Conservation (phyloP, 1,140 invertebrate genomes). For the Saccostrea cuccullata region DNA sequence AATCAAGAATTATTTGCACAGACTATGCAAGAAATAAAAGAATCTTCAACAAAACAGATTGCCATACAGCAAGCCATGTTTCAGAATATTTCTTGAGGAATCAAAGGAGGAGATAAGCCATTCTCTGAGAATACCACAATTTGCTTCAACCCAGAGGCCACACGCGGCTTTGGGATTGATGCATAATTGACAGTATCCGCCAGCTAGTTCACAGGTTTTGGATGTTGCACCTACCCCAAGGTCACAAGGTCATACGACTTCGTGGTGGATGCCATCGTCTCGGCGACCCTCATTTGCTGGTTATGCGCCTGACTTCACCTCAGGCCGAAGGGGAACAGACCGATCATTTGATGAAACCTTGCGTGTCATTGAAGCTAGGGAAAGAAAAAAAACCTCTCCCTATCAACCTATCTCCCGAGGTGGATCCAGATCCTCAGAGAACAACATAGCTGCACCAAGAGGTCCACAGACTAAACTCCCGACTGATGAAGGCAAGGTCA, state of each 20-base stretch:
- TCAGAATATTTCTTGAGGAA: not conserved
- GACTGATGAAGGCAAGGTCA: not conserved
- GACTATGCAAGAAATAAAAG: not conserved
- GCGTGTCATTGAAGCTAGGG: not conserved
- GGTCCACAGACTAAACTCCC: not conserved
- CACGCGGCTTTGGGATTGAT: too few species aligned
- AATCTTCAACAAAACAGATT: not conserved
- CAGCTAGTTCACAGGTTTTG: not conserved
- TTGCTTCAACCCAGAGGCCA: not conserved
- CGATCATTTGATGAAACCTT: not conserved
- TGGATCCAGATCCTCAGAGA: not conserved
- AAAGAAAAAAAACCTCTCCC: not conserved
- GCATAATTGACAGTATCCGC: not conserved
- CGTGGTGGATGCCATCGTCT: not conserved
- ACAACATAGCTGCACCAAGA: not conserved
- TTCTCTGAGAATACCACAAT: not conserved
- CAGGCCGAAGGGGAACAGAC: not conserved
- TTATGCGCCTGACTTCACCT: not conserved
- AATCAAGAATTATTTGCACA: not conserved
- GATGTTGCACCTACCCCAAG: not conserved
- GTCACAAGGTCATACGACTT: not conserved
- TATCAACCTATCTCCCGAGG: not conserved
- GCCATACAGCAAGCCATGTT: not conserved
- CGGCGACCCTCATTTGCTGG: not conserved
- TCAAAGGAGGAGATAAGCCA: not conserved